Evolutionary conservation across 1,140 invertebrate species (phyloP), one percentile per base, ranked within the genome.

Genomic region (Cherax quadricarinatus): DNA sequence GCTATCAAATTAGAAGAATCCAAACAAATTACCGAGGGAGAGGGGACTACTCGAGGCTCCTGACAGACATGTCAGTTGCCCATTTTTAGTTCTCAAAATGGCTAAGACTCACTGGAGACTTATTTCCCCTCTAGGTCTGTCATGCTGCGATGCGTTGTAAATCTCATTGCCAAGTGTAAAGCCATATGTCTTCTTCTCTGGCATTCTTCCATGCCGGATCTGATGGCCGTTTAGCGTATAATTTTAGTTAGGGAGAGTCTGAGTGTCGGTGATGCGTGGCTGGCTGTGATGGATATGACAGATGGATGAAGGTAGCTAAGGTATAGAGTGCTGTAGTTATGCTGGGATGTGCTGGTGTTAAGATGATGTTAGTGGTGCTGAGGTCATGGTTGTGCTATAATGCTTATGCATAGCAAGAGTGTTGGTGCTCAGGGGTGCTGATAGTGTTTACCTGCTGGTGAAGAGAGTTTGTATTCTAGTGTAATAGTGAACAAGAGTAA

Each of bases 141-240:
- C 81, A 78, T 60, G 51, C 53, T 85, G 88, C 57, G 66, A 85
- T 75, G 88, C 57, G 81, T 60, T 60, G 88, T 84, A 85, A 85
- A 84, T 90, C 81, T n/a, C 81, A 41, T 18, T 90, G 88, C 81
- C 88, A 90, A 90, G 41, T 90, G 88, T 75, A 81, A 24, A 60
- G 62, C 49, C 81, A 57, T 90, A 16, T 60, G 49, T 90, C 88
- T 41, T 80, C 51, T n/a, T 70, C 62, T 41, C 87, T 85, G 88
- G 66, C 84, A 80, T n/a, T 3, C 48, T 57, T 70, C 60, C 84
- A 21, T 81, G 89, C 75, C 62, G 81, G 84, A 86, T 70, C 84
- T 86, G 79, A 91, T 86, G 84, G 84, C 89, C 89, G 84, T 86
- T 91, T 91, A 91, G 84, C 89, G 84, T 82, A 91, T 91, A 91